A percentile compares a stretch with the other conserved stretches of the same genome.
Conservation (phyloP, 2,888 invertebrate species). For the Aphidoletes aphidimyza region DNA sequence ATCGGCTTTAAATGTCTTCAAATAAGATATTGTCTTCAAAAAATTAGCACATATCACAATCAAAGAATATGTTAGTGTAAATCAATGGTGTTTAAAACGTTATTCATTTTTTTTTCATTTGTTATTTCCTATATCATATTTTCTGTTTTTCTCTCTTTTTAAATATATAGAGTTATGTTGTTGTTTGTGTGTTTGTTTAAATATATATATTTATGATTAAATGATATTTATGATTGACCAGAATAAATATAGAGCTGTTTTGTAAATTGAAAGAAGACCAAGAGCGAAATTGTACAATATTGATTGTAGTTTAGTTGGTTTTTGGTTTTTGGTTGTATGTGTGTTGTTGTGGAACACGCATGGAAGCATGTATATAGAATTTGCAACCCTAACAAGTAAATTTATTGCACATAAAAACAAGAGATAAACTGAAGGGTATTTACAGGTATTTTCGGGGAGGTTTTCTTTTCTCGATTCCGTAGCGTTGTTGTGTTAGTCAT, state of each 20-base stretch:
- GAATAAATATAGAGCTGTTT: background rate
- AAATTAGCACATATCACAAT: slow-evolving; percentile 27
- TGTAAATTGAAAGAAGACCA: slow-evolving; percentile 13
- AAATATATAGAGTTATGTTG: background rate
- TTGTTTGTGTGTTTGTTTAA: background rate
- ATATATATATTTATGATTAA: background rate
- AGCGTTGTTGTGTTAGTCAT: no score
- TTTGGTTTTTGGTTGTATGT: background rate
- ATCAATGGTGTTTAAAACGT: background rate
- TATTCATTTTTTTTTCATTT: background rate
- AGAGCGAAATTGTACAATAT: slow-evolving; percentile 41
- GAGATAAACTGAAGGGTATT: background rate
- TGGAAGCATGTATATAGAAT: background rate
- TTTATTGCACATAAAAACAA: background rate
- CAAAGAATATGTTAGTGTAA: slow-evolving; percentile 27
- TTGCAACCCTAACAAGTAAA: background rate
- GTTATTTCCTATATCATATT: background rate
- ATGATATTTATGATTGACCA: slow-evolving; percentile 13
- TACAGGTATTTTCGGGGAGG: background rate
- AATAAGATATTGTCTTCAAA: slow-evolving; percentile 12
- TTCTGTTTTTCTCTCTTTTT: background rate
- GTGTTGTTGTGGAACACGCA: slow-evolving; percentile 5
- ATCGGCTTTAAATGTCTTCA: background rate
- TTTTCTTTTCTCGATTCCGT: no score
- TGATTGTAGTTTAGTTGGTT: slow-evolving; percentile 3